phyloP scores from a whole-genome alignment of 1,140 invertebrate genomes.

The Pseudomyrmex gracilis region DNA sequence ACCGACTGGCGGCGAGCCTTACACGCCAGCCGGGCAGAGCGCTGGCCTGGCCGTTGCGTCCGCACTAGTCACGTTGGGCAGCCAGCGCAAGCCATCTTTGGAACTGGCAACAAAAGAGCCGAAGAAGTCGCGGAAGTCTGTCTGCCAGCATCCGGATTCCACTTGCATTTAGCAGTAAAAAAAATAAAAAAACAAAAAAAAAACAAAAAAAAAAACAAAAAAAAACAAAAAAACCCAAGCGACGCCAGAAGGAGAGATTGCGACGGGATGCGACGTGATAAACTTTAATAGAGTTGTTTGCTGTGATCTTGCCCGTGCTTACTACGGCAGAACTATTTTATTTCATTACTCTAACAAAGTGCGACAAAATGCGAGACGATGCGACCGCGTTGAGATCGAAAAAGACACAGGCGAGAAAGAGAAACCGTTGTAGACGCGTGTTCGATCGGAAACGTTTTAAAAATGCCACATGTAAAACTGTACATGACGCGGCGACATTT shows the following conservation, averaged over 20 bases:
- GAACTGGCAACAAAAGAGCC: conserved; percentile 89
- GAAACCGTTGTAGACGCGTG: neutral
- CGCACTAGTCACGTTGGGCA: conserved; percentile 93
- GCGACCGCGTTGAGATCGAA: conserved; percentile 19
- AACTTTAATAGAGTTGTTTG: conserved; percentile 66
- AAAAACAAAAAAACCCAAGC: no score
- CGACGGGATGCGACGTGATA: conserved; percentile 34
- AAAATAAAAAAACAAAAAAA: no score
- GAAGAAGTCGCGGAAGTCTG: conserved; percentile 88
- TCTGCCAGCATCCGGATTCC: conserved; percentile 90
- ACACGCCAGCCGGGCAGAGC: conserved; percentile 94
- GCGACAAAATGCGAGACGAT: conserved; percentile 58
- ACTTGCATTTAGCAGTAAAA: conserved; percentile 83
- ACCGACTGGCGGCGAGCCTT: conserved; percentile 91
- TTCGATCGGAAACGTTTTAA: conserved; percentile 23
- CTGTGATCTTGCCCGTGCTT: conserved; percentile 69
- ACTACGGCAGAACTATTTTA: conserved; percentile 46
- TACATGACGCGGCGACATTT: conserved; percentile 12
- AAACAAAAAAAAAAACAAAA: conserved; percentile 17
- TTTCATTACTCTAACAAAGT: conserved; percentile 70
- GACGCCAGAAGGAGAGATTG: neutral
- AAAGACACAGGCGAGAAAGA: conserved; percentile 22
- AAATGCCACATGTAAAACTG: conserved; percentile 2
- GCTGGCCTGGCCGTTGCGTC: conserved; percentile 93
- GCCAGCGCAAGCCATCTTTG: conserved; percentile 90